These are phyloP conservation scores for Phlogophora meticulosa DNA, from an alignment of 2,888 invertebrate species.

Conservation along the genomic window DNA sequence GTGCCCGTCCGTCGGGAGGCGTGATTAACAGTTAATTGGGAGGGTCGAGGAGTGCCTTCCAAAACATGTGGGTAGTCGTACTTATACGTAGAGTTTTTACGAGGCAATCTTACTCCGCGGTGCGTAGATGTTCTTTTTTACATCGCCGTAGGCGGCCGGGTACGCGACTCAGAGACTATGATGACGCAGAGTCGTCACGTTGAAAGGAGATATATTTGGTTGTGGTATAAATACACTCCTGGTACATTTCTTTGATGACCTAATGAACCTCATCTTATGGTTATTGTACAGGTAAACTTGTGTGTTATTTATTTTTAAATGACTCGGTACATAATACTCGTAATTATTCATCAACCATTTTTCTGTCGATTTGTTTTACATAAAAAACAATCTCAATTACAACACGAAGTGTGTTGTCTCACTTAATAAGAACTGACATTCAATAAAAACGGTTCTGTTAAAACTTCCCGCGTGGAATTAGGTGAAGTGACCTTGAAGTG, in stretches of 20 bases:
- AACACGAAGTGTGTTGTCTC: no score
- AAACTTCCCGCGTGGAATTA: no score
- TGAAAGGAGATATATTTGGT: background rate
- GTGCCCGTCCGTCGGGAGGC: slow-evolving; percentile 64
- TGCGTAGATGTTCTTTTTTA: slow-evolving; percentile 86
- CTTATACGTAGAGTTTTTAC: slow-evolving; percentile 79
- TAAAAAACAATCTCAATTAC: no score
- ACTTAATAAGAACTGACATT: no score
- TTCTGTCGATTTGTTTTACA: no score
- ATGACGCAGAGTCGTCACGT: slow-evolving; percentile 62
- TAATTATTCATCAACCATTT: no score
- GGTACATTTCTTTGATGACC: background rate
- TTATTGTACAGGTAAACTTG: background rate
- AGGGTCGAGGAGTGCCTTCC: slow-evolving; percentile 68
- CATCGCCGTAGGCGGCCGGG: slow-evolving; percentile 78
- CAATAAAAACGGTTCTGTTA: no score
- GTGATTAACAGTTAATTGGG: slow-evolving; percentile 77
- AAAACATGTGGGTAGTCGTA: slow-evolving; percentile 61
- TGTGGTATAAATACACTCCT: background rate
- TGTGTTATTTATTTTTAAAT: slow-evolving; percentile 1
- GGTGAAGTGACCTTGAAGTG: no score
- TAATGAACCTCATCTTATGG: background rate
- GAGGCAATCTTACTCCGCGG: slow-evolving; percentile 85
- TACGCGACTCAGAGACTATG: slow-evolving; percentile 73
- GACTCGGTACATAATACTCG: no score